Conservation (phyloP, 1,140 invertebrate species). For the Lordiphosa clarofinis region DNA sequence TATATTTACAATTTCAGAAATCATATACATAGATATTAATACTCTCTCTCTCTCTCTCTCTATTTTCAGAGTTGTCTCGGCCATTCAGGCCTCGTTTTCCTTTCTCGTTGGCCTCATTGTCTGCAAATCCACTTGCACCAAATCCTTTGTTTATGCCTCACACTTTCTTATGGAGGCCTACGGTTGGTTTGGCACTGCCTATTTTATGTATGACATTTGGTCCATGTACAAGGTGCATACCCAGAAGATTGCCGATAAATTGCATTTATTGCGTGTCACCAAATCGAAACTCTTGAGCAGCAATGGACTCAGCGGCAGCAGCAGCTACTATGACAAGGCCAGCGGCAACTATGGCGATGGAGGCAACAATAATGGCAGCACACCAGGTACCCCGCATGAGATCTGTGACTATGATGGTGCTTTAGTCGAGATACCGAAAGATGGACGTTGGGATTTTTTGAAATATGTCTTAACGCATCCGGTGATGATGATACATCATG, state of each 20-base stretch:
- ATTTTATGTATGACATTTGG: conserved; percentile 89
- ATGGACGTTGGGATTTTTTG: conserved; percentile 80
- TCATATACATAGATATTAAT: neutral
- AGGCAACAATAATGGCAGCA: conserved; percentile 56
- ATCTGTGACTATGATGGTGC: conserved; percentile 70
- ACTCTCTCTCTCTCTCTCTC: neutral
- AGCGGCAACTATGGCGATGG: conserved; percentile 12
- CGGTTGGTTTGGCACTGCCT: conserved; percentile 88
- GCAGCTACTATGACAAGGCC: conserved; percentile 15
- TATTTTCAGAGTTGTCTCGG: conserved; percentile 83
- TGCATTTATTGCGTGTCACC: conserved; percentile 66
- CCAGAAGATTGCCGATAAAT: conserved; percentile 77
- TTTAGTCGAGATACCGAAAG: conserved; percentile 54
- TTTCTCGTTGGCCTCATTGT: conserved; percentile 84
- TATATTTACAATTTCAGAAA: too few relatives aligned
- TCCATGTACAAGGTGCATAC: conserved; percentile 85
- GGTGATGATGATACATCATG: conserved; percentile 86
- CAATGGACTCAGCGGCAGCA: conserved; percentile 29
- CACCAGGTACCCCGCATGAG: conserved; percentile 50
- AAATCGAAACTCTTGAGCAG: conserved; percentile 28
- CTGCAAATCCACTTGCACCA: conserved; percentile 83
- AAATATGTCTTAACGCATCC: conserved; percentile 83
- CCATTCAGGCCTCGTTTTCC: conserved; percentile 84
- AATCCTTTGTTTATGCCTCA: conserved; percentile 83
- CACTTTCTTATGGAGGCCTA: conserved; percentile 87